Base-by-base conservation (phyloP, 2,797 vertebrate genomes). In the Odontamblyopus rebecca region DNA sequence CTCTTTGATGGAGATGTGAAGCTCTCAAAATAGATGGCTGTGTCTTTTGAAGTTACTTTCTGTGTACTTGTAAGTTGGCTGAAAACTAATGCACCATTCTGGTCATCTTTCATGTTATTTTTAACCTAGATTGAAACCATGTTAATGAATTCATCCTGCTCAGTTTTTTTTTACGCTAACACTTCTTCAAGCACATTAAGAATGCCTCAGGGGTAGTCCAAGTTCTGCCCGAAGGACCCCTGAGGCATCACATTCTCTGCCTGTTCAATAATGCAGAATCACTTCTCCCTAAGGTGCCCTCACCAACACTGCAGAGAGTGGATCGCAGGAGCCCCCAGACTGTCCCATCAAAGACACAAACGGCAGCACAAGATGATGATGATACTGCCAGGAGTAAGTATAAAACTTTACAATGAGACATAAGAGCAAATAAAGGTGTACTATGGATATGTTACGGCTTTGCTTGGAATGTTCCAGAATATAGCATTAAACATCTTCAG, bases 81-180 rank as follows among this genome's bases (percentile, higher is more conserved):
- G 71, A 78, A 84, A 89, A 87, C 85, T 89, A 88, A 89, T 88
- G 85, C 85, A 87, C 84, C 85, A 88, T 83, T 84, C 82, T 79
- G 89, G 89, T 89, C 91, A 91, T 86, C 89, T 91, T 91, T 91
- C 85, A 92, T 91, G 87, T 91, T 91, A 91, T 91, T 92, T 91
- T 86, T 90, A 91, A 85, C 86, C 71, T 70, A 74, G 83, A 83
- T 91, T 90, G 89, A 91, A 89, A 81, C 74, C 71, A 66, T 69
- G 65, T 87, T 90, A 86, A 88, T 90, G 89, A 90, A 91, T 91
- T 90, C 87, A 87, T 88, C 74, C 56, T 71, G 73, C 87, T 90
- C 79, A 16, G 27, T 88, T 84, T 84, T 84, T 86, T 83, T 86
- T 86, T 72, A 54, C 53, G 68, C 69, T 74, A 73, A 63, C 69